Conservation (phyloP, 2,113 vertebrate species). For the Ivindomyrus marchei region DNA sequence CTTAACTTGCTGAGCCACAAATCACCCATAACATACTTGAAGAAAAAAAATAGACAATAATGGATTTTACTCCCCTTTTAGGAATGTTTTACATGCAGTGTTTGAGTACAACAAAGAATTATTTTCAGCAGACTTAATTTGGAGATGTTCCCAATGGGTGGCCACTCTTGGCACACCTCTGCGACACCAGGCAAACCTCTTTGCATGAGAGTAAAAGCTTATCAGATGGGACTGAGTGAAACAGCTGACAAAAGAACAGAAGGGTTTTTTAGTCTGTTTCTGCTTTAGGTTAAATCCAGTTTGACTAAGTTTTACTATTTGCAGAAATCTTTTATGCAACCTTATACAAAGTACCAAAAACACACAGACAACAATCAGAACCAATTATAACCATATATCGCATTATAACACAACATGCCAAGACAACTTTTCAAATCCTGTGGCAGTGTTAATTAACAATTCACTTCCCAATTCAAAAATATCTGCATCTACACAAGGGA, state of each 20-base stretch:
- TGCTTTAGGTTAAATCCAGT: not conserved
- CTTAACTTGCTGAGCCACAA: not conserved
- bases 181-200: not conserved
- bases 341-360: not conserved
- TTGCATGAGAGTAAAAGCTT: not conserved
- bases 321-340: not conserved
- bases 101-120: not conserved
- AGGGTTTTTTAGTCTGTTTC: not conserved
- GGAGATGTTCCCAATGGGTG: not conserved
- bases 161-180: not conserved
- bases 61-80: not conserved
- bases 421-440: not conserved
- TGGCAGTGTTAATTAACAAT: not conserved
- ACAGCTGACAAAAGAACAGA: not conserved
- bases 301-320: not conserved
- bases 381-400: not conserved
- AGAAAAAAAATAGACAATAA: not conserved
- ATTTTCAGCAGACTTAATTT: not conserved
- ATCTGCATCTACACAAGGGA: not conserved
- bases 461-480: not conserved
- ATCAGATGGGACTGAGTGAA: not conserved
- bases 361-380: not conserved
- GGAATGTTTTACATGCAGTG: not conserved
- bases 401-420: not conserved
- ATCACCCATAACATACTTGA: not conserved